These are phyloP conservation scores for Elmis aenea DNA, from an alignment of 2,888 invertebrate species.

Conservation along the genomic window DNA sequence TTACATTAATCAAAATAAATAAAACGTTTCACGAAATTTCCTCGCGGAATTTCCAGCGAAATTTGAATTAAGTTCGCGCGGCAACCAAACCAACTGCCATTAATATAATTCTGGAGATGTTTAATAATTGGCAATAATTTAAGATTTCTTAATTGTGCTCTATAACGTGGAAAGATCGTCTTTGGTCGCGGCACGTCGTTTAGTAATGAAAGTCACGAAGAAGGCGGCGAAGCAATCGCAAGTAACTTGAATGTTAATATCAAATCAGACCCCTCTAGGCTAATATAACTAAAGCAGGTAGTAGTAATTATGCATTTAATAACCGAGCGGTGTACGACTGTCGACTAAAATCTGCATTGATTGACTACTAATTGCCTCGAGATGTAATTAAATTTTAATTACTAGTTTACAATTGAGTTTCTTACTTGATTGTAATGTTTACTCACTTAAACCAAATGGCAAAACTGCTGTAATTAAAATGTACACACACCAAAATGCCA, in stretches of 20 bases:
- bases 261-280: slow-evolving; percentile 39
- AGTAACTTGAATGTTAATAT: slow-evolving; percentile 40
- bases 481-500: too few species aligned
- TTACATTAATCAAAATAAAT: background rate
- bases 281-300: slow-evolving; percentile 42
- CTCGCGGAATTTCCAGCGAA: too few species aligned
- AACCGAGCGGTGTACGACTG: slow-evolving; percentile 33
- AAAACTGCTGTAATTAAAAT: too few species aligned
- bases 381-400: slow-evolving; percentile 48
- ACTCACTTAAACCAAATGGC: slow-evolving; percentile 1
- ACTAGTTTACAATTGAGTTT: slow-evolving; percentile 33
- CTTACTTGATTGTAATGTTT: too few species aligned
- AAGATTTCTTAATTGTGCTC: slow-evolving; percentile 5
- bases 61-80: background rate
- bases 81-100: background rate
- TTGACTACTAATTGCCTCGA: slow-evolving; percentile 47
- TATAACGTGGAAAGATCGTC: too few species aligned
- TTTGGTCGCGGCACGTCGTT: too few species aligned
- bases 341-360: slow-evolving; percentile 38
- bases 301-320: slow-evolving; percentile 48
- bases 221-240: slow-evolving; percentile 15
- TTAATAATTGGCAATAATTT: slow-evolving; percentile 15
- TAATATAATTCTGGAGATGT: slow-evolving; percentile 8
- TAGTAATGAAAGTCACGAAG: slow-evolving; percentile 5
- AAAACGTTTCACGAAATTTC: background rate